Conservation (phyloP, 2,888 invertebrate genomes). For the Caenorhabditis japonica region DNA sequence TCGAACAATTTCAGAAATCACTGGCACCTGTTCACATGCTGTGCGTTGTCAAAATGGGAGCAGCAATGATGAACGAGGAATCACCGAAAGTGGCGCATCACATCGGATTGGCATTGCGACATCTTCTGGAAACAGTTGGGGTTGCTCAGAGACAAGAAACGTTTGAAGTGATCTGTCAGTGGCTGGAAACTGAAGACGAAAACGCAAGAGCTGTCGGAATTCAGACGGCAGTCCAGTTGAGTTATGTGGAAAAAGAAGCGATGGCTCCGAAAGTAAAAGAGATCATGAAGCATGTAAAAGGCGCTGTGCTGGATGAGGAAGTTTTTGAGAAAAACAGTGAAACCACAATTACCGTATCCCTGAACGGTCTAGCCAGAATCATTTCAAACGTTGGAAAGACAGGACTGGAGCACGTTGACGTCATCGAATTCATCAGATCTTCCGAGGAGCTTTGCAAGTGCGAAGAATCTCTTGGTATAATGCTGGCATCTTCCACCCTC, state of each 20-base stretch:
- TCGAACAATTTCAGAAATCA: constrained; percentile 80
- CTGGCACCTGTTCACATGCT: constrained; percentile 82
- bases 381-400: constrained; percentile 30
- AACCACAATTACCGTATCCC: constrained; percentile 11
- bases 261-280: constrained; percentile 24
- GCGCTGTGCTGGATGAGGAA: constrained; percentile 35
- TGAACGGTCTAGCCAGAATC: constrained; percentile 31
- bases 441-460: constrained; percentile 48
- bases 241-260: constrained; percentile 52
- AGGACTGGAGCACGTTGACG: constrained; percentile 19
- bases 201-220: constrained; percentile 52
- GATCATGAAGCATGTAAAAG: constrained; percentile 20
- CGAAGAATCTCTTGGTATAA: constrained; percentile 49
- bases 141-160: constrained; percentile 61
- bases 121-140: constrained; percentile 81
- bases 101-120: constrained; percentile 84
- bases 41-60: constrained; percentile 85
- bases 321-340: constrained; percentile 55
- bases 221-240: constrained; percentile 51
- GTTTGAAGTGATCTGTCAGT: constrained; percentile 66
- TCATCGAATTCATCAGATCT: constrained; percentile 11
- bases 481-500: constrained; percentile 55
- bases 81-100: constrained; percentile 84
- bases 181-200: constrained; percentile 67
- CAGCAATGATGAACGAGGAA: constrained; percentile 87